Evolutionary conservation across 1,140 invertebrate genomes (phyloP).

Genomic region (Choristoneura fumiferana): DNA sequence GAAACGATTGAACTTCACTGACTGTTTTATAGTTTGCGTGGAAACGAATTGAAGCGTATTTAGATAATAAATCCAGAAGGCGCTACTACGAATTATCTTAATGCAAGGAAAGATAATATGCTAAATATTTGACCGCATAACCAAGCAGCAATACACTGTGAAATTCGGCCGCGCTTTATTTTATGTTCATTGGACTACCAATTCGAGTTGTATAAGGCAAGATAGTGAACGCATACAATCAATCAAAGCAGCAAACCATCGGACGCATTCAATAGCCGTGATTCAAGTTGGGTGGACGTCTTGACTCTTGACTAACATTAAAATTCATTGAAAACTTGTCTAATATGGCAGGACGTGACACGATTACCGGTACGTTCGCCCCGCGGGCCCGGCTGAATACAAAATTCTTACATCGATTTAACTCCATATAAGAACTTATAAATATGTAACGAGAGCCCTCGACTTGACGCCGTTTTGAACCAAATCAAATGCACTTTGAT

Average conservation of each 20-base stretch:
- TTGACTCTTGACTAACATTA: slow-evolving; percentile 37
- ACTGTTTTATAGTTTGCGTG: not conserved
- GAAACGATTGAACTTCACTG: slow-evolving; percentile 11
- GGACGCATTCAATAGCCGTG: slow-evolving; percentile 28
- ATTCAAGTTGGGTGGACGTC: slow-evolving; percentile 19
- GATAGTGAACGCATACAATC: slow-evolving; percentile 33
- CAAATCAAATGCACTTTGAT: slow-evolving; percentile 17
- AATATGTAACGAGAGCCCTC: slow-evolving; percentile 32
- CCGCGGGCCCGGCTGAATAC: slow-evolving; percentile 36
- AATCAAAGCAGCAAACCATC: slow-evolving; percentile 27
- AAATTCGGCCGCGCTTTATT: not conserved
- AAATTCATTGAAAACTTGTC: slow-evolving; percentile 64
- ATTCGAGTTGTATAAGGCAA: slow-evolving; percentile 7
- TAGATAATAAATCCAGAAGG: no score
- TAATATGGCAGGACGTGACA: slow-evolving; percentile 51
- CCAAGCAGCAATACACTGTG: not conserved
- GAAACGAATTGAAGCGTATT: not conserved
- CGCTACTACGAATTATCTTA: no score
- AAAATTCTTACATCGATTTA: slow-evolving; percentile 43
- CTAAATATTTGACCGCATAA: no score
- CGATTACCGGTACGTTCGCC: slow-evolving; percentile 29
- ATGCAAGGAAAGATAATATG: no score
- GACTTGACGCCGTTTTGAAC: slow-evolving; percentile 16
- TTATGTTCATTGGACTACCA: slow-evolving; percentile 1
- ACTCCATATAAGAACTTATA: slow-evolving; percentile 37